Conservation (phyloP, 2,888 invertebrate genomes). For the Eupelmus urozonus region DNA sequence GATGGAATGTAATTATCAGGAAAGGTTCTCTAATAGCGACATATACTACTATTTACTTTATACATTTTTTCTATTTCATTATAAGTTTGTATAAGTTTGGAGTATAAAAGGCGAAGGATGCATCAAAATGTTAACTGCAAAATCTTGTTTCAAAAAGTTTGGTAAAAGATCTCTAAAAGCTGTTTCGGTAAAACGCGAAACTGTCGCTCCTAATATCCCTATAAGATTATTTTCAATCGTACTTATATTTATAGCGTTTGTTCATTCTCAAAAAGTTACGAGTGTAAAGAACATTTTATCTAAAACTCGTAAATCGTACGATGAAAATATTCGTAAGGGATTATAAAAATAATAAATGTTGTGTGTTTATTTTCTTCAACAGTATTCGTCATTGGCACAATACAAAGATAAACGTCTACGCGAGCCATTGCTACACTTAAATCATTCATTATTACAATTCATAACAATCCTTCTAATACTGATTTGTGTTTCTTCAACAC, state of each 20-base stretch:
- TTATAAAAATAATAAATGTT: conserved; percentile 56
- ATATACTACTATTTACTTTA: conserved; percentile 47
- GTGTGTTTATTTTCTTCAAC: conserved; percentile 47
- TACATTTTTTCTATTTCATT: conserved; percentile 38
- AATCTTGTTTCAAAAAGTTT: conserved; percentile 51
- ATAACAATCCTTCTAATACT: conserved; percentile 60
- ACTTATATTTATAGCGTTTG: conserved; percentile 36
- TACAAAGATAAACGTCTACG: conserved; percentile 58
- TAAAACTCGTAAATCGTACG: conserved; percentile 37
- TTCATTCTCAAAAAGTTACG: conserved; percentile 42
- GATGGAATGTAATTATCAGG: conserved; percentile 44
- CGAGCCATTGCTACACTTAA: conserved; percentile 53
- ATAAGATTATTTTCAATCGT: conserved; percentile 49
- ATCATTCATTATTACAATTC: conserved; percentile 52
- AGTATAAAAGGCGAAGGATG: conserved; percentile 50
- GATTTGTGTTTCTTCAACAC: conserved; percentile 54
- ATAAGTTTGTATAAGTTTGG: conserved; percentile 41
- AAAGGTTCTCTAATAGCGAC: conserved; percentile 21
- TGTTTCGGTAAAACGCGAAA: conserved; percentile 58
- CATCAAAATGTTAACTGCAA: conserved; percentile 48
- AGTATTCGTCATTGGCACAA: conserved; percentile 59
- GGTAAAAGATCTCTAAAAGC: conserved; percentile 44
- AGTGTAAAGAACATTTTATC: conserved; percentile 40
- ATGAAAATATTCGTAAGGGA: conserved; percentile 50
- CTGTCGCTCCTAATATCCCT: conserved; percentile 46